Evolutionary conservation across 2,888 invertebrate genomes (phyloP), one percentile per base, ranked within the genome.

Genomic region (Anticlea derivata): DNA sequence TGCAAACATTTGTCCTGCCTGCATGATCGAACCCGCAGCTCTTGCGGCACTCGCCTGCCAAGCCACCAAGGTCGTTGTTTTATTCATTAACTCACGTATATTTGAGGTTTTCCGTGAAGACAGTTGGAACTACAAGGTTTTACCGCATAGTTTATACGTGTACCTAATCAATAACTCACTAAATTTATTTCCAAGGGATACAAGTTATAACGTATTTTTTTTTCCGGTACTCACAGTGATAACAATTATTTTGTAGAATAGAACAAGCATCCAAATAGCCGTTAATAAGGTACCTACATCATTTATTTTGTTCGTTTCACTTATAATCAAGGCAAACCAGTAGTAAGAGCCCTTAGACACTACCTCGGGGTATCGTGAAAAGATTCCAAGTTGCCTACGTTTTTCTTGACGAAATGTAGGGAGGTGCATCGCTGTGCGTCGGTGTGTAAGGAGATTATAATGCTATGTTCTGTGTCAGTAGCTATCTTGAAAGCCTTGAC

Each of bases 401-500:
- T 20, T 20, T 29, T 29, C 7, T 8, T 8, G 1, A 1, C 0
- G 7, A 20, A 39, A 20, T 29, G 17, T 6, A 13, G 2, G 13
- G 2, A 8, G 10, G 7, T 10, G 4, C 29, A 8, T 8, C 13
- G 17, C 6, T 8, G 5, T 11, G 29, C 10, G n/a, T n/a, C 26
- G 7, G 39, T 30, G 23, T 37, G 6, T 10, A 30, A 7, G 23
- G 11, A 5, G 11, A n/a, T 22, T 30, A 30, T 5, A 23, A 10
- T 40, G 30, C 7, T 22, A 2, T 7, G 17, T 11, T 34, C 11
- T 10, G 11, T 17, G 31, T 5, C 22, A 22, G 22, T 40, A 33
- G 37, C 24, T 43, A 59, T 56, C 65, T 52, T 5, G 69, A 53
- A 58, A 55, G 47, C 74, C 75, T 76, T 75, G 77, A 67, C 64